Evolutionary conservation across 2,888 invertebrate genomes (phyloP).

Genomic region (Nineta flava): DNA sequence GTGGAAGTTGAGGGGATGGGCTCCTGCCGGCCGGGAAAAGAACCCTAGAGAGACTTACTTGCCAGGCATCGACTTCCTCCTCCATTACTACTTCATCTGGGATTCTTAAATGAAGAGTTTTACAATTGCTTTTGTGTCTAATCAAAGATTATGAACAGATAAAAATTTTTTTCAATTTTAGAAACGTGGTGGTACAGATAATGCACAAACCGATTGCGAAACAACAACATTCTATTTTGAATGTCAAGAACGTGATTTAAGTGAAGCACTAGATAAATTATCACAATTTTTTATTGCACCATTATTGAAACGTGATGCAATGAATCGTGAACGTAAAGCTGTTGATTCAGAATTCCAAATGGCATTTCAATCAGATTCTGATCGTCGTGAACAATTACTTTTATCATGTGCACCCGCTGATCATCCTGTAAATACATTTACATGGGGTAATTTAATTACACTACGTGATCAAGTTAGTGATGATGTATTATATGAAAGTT

Average conservation of each 20-base stretch:
- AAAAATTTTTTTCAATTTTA: no score
- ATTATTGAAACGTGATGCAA: conserved; percentile 67
- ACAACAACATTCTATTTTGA: conserved; percentile 81
- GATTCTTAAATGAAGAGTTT: no score
- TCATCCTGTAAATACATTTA: conserved; percentile 65
- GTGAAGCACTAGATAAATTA: conserved; percentile 67
- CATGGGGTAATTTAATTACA: conserved; percentile 71
- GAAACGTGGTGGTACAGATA: conserved; percentile 73
- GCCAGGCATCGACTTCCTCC: no score
- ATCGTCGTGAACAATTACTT: conserved; percentile 61
- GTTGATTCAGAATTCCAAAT: conserved; percentile 84
- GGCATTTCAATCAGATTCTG: conserved; percentile 55
- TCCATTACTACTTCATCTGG: no score
- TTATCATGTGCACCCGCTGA: conserved; percentile 46
- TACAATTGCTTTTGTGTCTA: no score
- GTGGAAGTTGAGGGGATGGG: no score
- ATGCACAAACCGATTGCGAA: conserved; percentile 79
- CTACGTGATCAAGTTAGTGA: conserved; percentile 50
- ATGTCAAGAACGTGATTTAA: conserved; percentile 62
- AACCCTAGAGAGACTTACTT: no score
- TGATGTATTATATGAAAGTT: conserved; percentile 45
- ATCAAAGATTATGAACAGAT: no score
- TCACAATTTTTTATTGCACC: conserved; percentile 79
- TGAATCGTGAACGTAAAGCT: conserved; percentile 73
- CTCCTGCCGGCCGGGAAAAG: no score